Base-by-base conservation (phyloP, 2,888 invertebrate genomes). In the Nudaria mundana region DNA sequence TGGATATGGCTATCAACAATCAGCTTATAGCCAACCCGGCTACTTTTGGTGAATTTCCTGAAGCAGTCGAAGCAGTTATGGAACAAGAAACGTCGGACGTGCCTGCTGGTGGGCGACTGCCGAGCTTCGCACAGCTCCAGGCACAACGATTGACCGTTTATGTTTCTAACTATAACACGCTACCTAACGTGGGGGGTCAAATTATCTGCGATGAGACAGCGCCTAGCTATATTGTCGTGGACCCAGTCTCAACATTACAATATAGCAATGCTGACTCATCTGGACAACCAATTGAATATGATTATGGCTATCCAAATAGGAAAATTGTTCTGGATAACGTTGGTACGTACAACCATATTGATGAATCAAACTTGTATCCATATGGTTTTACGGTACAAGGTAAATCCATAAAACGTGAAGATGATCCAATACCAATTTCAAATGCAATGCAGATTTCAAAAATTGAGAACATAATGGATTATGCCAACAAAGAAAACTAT, bases 101-200 rank as follows among this genome's bases (percentile, higher is more conserved):
- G 60, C 65, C 75, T 66, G 75, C 74, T 61, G 76, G 77, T 63
- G 74, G 81, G 78, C 88, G 92, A 62, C 77, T 93, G 75, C 91
- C 93, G 49, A 92, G 92, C 77, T 93, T 93, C 74, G 87, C 91
- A 60, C 92, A 92, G 76, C 90, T 93, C 73, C 91, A 91, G 61
- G 82, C 89, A 63, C 88, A 85, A 75, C 80, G 86, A 64, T 89
- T 88, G 78, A 90, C 89, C 82, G 88, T 90, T 72, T 81, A 90
- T 71, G 83, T 90, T 83, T 90, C 83, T 74, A 91, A 83, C 76
- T 90, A 80, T 76, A 89, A 90, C 81, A 83, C 89, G 75, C 81
- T 84, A 63, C 92, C 91, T 90, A 93, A 93, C 93, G 94, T 94
- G 94, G 94, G 94, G 94, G 94, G 94, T 92, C 91, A 91, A 90